These are phyloP conservation scores for Pocillopora meandrina DNA, from an alignment of 92 coral and sea anemone genomes.

Conservation along the genomic window DNA sequence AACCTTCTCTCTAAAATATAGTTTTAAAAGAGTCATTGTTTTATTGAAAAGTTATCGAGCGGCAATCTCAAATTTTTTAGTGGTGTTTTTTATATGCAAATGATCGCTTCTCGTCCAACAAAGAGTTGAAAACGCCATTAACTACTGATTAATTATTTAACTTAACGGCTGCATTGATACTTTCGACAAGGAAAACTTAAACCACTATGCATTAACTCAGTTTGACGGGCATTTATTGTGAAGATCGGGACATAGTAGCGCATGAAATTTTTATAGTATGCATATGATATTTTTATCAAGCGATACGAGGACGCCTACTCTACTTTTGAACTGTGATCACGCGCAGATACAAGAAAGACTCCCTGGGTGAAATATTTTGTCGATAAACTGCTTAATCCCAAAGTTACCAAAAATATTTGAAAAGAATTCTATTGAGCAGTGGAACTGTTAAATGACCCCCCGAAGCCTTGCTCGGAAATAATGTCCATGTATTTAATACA, in stretches of 20 bases:
- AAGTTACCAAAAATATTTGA: not conserved
- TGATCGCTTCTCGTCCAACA: not conserved
- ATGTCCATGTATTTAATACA: not conserved
- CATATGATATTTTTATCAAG: not conserved
- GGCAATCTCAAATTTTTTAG: not conserved
- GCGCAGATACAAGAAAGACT: not conserved
- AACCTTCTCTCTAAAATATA: not conserved
- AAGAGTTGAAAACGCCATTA: not conserved
- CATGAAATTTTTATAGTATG: conserved; percentile 8
- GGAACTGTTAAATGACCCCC: not conserved
- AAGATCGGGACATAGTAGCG: not conserved
- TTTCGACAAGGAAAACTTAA: not conserved
- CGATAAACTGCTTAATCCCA: not conserved
- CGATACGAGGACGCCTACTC: not conserved
- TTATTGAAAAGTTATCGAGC: not conserved
- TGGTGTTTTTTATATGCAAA: not conserved
- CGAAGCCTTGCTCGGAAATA: not conserved
- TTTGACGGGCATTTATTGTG: not conserved
- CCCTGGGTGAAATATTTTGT: not conserved
- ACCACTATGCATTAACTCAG: not conserved
- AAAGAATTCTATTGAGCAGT: not conserved
- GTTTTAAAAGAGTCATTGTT: not conserved
- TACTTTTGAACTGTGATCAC: not conserved
- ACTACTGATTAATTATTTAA: not conserved
- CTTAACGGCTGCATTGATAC: not conserved